phyloP scores from a whole-genome alignment of 1,140 invertebrate genomes.

The Trialeurodes vaporariorum region DNA sequence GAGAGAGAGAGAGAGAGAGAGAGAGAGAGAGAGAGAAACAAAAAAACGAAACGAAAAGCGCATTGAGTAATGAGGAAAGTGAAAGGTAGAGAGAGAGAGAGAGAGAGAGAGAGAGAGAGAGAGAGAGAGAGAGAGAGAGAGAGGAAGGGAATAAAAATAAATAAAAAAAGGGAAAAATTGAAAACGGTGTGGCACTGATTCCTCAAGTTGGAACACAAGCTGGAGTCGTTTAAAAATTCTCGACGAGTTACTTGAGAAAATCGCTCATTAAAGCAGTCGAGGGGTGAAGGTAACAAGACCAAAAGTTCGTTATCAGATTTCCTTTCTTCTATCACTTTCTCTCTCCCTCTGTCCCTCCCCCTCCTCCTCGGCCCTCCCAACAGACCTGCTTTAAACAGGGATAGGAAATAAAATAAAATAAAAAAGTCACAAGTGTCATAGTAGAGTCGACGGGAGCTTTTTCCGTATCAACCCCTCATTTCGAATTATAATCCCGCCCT shows the following conservation, averaged over 20 bases:
- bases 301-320: conserved; percentile 32
- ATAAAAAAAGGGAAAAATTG: not conserved
- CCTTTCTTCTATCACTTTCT: conserved; percentile 29
- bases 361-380: conserved; percentile 34
- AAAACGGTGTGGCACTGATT: conserved; percentile 2
- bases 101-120: conserved; percentile 2
- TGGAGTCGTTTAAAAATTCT: conserved; percentile 17
- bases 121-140: conserved; percentile 2
- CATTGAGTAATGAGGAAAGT: conserved; percentile 15
- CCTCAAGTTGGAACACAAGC: too few species aligned
- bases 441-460: too few species aligned
- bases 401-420: not conserved
- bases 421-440: not conserved
- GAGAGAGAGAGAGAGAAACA: conserved; percentile 3
- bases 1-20: too few species aligned
- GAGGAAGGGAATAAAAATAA: conserved; percentile 11
- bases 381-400: not conserved
- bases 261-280: conserved; percentile 10
- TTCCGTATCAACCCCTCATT: too few species aligned
- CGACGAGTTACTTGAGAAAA: conserved; percentile 18
- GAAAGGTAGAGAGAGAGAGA: conserved; percentile 9
- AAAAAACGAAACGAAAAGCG: conserved; percentile 11
- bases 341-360: conserved; percentile 38
- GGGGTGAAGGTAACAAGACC: conserved; percentile 12
- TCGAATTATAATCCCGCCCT: too few species aligned